A percentile compares a stretch with the other conserved stretches of the same genome.
Evolutionary conservation across 2,113 vertebrate species (phyloP).

Genomic region (Cyphotilapia sp.): DNA sequence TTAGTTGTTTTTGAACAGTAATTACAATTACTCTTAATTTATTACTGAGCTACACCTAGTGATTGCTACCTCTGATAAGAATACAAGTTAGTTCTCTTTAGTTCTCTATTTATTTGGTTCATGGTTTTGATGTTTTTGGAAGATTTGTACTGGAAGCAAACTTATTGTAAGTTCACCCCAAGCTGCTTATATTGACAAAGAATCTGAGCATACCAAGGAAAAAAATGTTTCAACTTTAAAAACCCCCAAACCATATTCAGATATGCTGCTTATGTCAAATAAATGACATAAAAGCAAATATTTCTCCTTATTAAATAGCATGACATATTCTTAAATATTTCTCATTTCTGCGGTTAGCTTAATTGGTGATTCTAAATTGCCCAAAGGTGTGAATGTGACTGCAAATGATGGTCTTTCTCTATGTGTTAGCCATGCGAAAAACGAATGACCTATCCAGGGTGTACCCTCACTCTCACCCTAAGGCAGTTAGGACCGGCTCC

Average conservation of each 20-base stretch:
- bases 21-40: not conserved
- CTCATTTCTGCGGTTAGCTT: fast-evolving
- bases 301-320: not conserved
- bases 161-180: not conserved
- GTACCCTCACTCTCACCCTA: not conserved
- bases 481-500: not conserved
- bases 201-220: not conserved
- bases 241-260: fast-evolving
- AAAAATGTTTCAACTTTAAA: not conserved
- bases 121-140: not conserved
- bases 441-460: fast-evolving
- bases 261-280: not conserved
- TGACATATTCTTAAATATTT: not conserved
- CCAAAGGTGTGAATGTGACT: not conserved
- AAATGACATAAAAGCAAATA: not conserved
- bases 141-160: not conserved
- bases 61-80: not conserved
- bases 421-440: not conserved
- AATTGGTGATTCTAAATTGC: not conserved
- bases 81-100: fast-evolving
- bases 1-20: not conserved
- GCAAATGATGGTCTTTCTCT: not conserved
- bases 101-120: not conserved
- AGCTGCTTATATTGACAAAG: not conserved
- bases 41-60: not conserved